Conservation (phyloP, 2,888 invertebrate species). For the Chrysolina americana region DNA sequence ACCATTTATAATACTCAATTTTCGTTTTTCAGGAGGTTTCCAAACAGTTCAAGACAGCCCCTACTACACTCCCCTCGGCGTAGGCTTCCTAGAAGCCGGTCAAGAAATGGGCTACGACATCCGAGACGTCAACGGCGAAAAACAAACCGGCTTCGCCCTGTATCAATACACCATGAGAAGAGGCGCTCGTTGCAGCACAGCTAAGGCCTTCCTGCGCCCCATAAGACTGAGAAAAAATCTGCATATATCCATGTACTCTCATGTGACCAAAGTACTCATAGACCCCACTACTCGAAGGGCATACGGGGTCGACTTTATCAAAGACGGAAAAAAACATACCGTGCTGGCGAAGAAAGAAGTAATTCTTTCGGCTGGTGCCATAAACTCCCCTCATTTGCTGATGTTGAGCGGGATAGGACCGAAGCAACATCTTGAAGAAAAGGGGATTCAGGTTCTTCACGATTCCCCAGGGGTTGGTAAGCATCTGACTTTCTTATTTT, state of each 20-base stretch:
- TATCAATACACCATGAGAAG: conserved; percentile 92
- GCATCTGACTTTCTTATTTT: conserved; percentile 7
- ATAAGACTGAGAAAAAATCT: conserved; percentile 83
- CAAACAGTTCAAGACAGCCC: conserved; percentile 84
- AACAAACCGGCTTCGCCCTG: conserved; percentile 89
- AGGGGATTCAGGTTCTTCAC: conserved; percentile 77
- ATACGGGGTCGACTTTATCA: conserved; percentile 83
- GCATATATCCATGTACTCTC: conserved; percentile 85
- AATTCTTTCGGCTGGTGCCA: conserved; percentile 89
- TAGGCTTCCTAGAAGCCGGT: conserved; percentile 90
- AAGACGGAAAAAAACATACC: conserved; percentile 78
- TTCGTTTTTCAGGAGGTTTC: conserved; percentile 77
- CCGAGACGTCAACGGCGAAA: conserved; percentile 86
- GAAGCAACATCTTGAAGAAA: conserved; percentile 78
- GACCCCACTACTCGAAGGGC: conserved; percentile 81
- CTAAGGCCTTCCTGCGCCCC: conserved; percentile 89
- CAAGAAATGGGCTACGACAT: conserved; percentile 93
- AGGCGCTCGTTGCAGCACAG: conserved; percentile 85
- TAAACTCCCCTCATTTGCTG: conserved; percentile 92
- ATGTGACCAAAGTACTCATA: conserved; percentile 80
- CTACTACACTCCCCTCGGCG: conserved; percentile 86
- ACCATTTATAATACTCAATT: background rate
- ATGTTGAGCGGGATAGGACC: conserved; percentile 93
- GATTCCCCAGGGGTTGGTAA: conserved; percentile 82
- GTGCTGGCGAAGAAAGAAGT: conserved; percentile 85